Base-by-base conservation (phyloP, 64 coral and sea anemone genomes). In the Pachyseris speciosa region DNA sequence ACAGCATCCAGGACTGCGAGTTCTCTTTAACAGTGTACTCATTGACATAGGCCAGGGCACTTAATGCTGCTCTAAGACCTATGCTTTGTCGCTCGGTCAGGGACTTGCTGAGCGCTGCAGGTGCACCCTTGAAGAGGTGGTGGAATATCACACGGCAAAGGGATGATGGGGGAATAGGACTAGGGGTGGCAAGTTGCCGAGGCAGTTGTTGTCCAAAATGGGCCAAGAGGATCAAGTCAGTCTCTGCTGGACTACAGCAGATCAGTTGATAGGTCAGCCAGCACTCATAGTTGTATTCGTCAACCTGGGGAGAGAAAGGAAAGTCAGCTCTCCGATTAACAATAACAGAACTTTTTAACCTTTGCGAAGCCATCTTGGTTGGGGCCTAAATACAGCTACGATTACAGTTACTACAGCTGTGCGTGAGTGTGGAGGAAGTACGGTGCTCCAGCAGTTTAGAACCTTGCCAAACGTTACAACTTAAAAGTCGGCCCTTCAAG, bases 201-300 rank as follows among this genome's bases (percentile, higher is more conserved):
- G 43, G 19, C 1, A 78, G 41, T 1, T 55, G 43, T 67, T 67
- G 58, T 40, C 75, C 75, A 34, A 90, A 34, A 20, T 37, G 63
- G 25, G 57, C 10, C 5, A 90, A n/a, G 74, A 90, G 81, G 24
- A 0, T 15, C 43, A 90, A 19, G 15, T 81, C 88, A 6, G n/a
- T 24, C 15, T 49, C 39, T 20, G 73, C 17, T 81, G 88, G 88
- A 28, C 20, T 38, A 26, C 45, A 50, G 42, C 77, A 64, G 33
- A 81, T 67, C 22, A 90, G 58, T 37, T 90, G 74, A 33, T 49
- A 90, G 11, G 88, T 78, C 1, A 90, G 45, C 88, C 88, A 90
- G 64, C 66, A 80, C 24, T 90, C 88, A 37, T 68, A 50, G 19
- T 81, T 66, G 34, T 90, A 90, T 17, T 80, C 41, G 1, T 90